Evolutionary conservation across 2,888 invertebrate genomes (phyloP).

Genomic region (Autographa pulchrina): DNA sequence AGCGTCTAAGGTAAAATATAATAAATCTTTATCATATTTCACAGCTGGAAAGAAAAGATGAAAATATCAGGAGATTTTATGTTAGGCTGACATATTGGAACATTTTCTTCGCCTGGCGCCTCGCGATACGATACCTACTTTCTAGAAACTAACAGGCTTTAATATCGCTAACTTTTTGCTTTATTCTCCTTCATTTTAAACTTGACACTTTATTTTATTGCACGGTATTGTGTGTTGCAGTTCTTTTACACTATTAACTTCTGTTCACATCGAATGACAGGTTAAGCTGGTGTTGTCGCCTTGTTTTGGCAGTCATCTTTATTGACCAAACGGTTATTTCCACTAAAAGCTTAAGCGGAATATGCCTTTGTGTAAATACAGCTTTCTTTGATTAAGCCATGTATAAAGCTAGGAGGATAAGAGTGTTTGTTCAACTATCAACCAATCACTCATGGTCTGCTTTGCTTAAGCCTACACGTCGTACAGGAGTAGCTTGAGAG

Average conservation of each 20-base stretch:
- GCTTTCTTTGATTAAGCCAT: not conserved
- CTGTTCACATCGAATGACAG: not conserved
- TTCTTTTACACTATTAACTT: not conserved
- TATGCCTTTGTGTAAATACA: too few species aligned
- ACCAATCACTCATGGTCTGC: slow-evolving; percentile 45
- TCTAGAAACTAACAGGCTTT: slow-evolving; percentile 50
- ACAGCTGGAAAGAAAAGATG: slow-evolving; percentile 48
- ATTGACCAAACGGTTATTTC: not conserved
- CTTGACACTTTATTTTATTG: slow-evolving; percentile 25
- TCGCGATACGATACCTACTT: slow-evolving; percentile 43
- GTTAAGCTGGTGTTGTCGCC: not conserved
- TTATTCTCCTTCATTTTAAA: slow-evolving; percentile 33
- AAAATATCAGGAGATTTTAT: slow-evolving; percentile 50
- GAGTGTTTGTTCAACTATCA: slow-evolving; percentile 6
- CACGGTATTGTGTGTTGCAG: slow-evolving; percentile 2
- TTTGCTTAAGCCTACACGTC: slow-evolving; percentile 41
- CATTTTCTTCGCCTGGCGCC: slow-evolving; percentile 52
- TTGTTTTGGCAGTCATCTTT: not conserved
- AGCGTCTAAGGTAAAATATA: slow-evolving; percentile 32
- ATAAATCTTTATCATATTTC: slow-evolving; percentile 52
- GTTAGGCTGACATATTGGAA: slow-evolving; percentile 58
- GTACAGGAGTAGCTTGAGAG: slow-evolving; percentile 36
- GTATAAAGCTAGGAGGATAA: not conserved
- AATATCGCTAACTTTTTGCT: slow-evolving; percentile 47
- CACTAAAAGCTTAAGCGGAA: not conserved